phyloP scores from a whole-genome alignment of 2,113 vertebrate genomes.

The Danionella cerebrum region DNA sequence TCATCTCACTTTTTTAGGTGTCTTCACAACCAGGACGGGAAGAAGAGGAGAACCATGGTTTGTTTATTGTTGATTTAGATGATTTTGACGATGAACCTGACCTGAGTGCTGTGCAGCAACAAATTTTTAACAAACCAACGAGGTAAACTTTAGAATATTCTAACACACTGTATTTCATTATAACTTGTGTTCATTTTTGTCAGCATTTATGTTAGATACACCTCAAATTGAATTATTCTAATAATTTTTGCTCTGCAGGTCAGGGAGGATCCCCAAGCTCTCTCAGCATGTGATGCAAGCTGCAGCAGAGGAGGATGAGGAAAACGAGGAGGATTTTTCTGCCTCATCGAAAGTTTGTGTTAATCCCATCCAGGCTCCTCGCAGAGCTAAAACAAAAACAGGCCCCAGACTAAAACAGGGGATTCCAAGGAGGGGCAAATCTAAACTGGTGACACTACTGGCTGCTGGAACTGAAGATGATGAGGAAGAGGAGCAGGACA shows the following conservation, averaged over 20 bases:
- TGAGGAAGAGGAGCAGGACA: slow-evolving; percentile 54
- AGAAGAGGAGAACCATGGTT: background rate
- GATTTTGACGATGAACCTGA: slow-evolving; percentile 44
- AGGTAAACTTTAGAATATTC: slow-evolving; percentile 25
- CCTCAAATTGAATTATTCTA: background rate
- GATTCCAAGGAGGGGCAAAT: slow-evolving; percentile 52
- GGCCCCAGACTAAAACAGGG: slow-evolving; percentile 48
- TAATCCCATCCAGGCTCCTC: slow-evolving; percentile 28
- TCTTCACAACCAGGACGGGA: background rate
- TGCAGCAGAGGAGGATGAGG: slow-evolving; percentile 42
- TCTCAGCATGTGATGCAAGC: slow-evolving; percentile 52
- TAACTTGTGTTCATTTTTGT: background rate
- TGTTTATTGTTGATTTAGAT: slow-evolving; percentile 38
- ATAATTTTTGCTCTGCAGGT: slow-evolving; percentile 27
- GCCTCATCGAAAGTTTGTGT: slow-evolving; percentile 37
- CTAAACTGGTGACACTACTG: slow-evolving; percentile 73
- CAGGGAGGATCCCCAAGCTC: slow-evolving; percentile 62
- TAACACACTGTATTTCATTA: slow-evolving; percentile 5
- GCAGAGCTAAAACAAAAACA: slow-evolving; percentile 53
- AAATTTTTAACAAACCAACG: slow-evolving; percentile 53
- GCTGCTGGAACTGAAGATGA: slow-evolving; percentile 72
- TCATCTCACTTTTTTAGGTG: background rate
- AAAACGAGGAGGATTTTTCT: slow-evolving; percentile 25
- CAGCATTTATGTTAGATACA: background rate
- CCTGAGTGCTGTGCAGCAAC: slow-evolving; percentile 20